Percentiles rank a stretch among this genome's conserved stretches.
Conservation (phyloP, 53 echinoderm and acorn worm species). For the Holothuria scabra region DNA sequence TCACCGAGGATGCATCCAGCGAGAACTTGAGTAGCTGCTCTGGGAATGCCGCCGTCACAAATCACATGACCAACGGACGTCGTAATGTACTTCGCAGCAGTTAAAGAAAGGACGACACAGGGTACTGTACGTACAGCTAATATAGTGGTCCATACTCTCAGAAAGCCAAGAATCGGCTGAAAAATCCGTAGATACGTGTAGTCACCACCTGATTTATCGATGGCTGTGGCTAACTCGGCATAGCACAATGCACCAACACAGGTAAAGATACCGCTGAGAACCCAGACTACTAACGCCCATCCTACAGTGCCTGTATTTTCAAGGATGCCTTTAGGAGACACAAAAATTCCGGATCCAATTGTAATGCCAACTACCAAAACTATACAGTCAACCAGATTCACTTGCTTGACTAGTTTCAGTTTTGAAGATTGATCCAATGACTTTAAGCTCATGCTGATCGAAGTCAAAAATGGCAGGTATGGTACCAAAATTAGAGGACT, state of each 20-base stretch:
- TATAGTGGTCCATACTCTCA: slow-evolving; percentile 85
- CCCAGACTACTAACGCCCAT: slow-evolving; percentile 78
- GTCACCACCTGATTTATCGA: slow-evolving; percentile 91
- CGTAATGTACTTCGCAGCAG: slow-evolving; percentile 72
- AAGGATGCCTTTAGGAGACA: slow-evolving; percentile 77
- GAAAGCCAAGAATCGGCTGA: slow-evolving; percentile 64
- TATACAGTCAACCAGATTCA: slow-evolving; percentile 58
- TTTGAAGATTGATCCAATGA: too few species aligned
- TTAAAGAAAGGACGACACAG: slow-evolving; percentile 70
- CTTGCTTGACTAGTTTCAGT: slow-evolving; percentile 61
- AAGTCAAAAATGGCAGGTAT: too few species aligned
- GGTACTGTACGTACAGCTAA: slow-evolving; percentile 75
- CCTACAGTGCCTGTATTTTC: slow-evolving; percentile 82
- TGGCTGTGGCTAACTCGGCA: slow-evolving; percentile 83
- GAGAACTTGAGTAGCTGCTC: slow-evolving; percentile 46
- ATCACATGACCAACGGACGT: slow-evolving; percentile 55
- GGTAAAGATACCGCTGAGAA: slow-evolving; percentile 71
- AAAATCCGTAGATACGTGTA: slow-evolving; percentile 78
- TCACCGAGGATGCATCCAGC: slow-evolving; percentile 67
- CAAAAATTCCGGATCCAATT: slow-evolving; percentile 93
- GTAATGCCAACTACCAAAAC: slow-evolving; percentile 72
- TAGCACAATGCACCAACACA: slow-evolving; percentile 90
- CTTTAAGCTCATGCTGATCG: too few species aligned
- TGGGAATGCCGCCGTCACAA: slow-evolving; percentile 50
- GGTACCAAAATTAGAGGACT: too few species aligned